Base-by-base conservation (phyloP, 2,888 invertebrate species). In the Volucella inanis region DNA sequence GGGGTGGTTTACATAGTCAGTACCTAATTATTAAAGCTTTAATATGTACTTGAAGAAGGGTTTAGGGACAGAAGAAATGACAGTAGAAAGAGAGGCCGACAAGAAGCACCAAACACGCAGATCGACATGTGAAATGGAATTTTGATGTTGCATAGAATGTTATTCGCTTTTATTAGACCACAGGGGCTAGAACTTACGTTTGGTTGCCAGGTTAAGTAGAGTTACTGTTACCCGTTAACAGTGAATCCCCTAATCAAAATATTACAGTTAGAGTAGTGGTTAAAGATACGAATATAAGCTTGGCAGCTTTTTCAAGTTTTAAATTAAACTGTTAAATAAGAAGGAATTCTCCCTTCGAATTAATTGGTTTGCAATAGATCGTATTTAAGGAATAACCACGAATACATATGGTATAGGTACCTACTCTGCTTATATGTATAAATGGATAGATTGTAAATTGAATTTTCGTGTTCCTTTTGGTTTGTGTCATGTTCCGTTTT, bases 321-420 rank as follows among this genome's bases (percentile, higher is more conserved):
- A 65, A 75, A 75, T 65, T 75, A 75, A 75, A 75, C 57, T 65
- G 55, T 59, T 57, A 75, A 75, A 75, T 55, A 57, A 49, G 43
- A 18, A 57, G 57, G 54, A 75, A 64, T 57, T 22, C 57, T 14
- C 57, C 8, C 43, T 14, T 43, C 22, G 41, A 65, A 18, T 31
- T 75, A 65, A 57, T 65, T 62, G 64, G 47, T 57, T 75, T 74
- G 45, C 57, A 22, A 41, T n/a, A 18, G 43, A 70, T 59, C 47
- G 38, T 68, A 47, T 68, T 68, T 68, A 45, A 11, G 31, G 52
- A 52, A 43, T 15, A 31, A 65, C 38, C 39, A 22, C n/a, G 11
- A 11, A 54, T 8, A 6, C n/a, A n/a, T n/a, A n/a, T n/a, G n/a
- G n/a, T n/a, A n/a, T n/a, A n/a, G n/a, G n/a, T 22, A 18, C 54